Evolutionary conservation across 2,797 vertebrate species (phyloP).

Genomic region (Silurus aristotelis): DNA sequence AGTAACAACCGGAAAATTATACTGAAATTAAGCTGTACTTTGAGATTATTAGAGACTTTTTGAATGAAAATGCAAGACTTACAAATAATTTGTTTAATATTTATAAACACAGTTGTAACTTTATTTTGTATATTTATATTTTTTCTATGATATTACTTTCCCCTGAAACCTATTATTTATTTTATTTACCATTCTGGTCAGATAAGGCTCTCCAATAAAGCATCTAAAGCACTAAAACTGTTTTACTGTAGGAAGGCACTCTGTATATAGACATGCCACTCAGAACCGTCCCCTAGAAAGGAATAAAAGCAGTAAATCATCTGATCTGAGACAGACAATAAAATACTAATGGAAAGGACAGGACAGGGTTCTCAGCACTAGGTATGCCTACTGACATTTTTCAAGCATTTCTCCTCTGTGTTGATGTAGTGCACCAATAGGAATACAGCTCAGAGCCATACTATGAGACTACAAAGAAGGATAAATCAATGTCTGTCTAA

Average conservation of each 20-base stretch:
- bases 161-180: too few species aligned
- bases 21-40: too few species aligned
- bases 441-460: not conserved
- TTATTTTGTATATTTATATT: too few species aligned
- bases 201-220: slow-evolving; percentile 8
- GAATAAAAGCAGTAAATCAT: slow-evolving; percentile 11
- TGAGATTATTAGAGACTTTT: too few species aligned
- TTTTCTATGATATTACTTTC: too few species aligned
- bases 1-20: too few species aligned
- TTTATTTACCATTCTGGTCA: not conserved
- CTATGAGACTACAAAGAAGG: not conserved
- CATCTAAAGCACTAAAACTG: not conserved
- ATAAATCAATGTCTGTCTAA: not conserved
- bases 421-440: not conserved
- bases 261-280: slow-evolving; percentile 1
- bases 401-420: not conserved
- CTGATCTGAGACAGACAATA: slow-evolving; percentile 1
- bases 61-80: too few species aligned
- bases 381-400: slow-evolving; percentile 2
- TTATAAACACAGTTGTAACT: too few species aligned
- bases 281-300: not conserved
- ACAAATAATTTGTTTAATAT: too few species aligned
- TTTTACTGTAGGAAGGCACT: not conserved
- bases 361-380: not conserved
- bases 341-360: not conserved